Percentiles rank a stretch among this genome's conserved stretches.
These are phyloP conservation scores for Pristionchus japonicus DNA, from an alignment of 2,888 invertebrate genomes.

Conservation along the genomic window DNA sequence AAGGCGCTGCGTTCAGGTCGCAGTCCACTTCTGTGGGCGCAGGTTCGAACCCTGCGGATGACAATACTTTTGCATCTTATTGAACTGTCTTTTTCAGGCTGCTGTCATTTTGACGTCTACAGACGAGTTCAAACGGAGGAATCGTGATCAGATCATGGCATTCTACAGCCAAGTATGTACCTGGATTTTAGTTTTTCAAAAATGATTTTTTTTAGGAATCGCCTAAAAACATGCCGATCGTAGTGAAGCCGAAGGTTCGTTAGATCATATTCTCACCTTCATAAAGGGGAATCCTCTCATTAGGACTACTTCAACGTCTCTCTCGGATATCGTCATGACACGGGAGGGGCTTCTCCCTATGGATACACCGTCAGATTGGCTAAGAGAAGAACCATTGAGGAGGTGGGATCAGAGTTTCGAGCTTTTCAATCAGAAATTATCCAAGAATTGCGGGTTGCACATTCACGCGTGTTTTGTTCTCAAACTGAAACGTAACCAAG, in stretches of 20 bases:
- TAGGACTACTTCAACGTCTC: constrained; percentile 66
- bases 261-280: neutral
- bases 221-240: constrained; percentile 53
- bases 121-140: constrained; percentile 50
- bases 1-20: constrained; percentile 87
- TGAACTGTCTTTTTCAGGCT: neutral
- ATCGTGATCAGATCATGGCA: constrained; percentile 57
- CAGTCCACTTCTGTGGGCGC: constrained; percentile 3
- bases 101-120: neutral
- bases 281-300: neutral
- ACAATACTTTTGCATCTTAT: neutral
- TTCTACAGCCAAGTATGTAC: constrained; percentile 64
- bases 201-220: constrained; percentile 54
- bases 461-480: too few species aligned
- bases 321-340: constrained; percentile 71
- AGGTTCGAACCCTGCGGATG: neutral
- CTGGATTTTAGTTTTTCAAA: too few species aligned
- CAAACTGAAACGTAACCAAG: neutral
- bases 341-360: constrained; percentile 70
- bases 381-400: constrained; percentile 8
- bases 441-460: too few species aligned
- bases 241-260: neutral
- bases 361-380: constrained; percentile 72
- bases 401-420: neutral
- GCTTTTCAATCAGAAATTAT: too few species aligned